Base-by-base conservation (phyloP, 2,888 invertebrate species). In the Drosophila planitibia region DNA sequence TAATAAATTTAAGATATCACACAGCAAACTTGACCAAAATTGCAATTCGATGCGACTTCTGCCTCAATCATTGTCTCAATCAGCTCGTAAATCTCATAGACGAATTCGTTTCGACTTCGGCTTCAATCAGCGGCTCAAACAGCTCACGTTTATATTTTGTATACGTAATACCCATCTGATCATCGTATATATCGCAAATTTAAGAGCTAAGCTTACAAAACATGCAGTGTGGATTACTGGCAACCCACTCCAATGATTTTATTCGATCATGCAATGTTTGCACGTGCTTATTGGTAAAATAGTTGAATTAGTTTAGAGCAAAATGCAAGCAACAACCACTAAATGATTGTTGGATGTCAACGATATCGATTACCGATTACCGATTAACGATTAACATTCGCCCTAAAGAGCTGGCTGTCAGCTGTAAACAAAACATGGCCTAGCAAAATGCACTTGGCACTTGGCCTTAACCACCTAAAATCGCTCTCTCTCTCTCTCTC, bases 1-100 rank as follows among this genome's bases (percentile, higher is more conserved):
- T 89, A 89, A 86, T 89, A 86, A 81, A 89, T 86, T 86, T 89
- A 85, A 85, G 85, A 81, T 74, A 47, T 47, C 47, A 22, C 22
- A 71, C 41, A 33, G 33, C 47, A 70, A 80, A 84, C 87, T 77
- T 82, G 85, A 69, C 72, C 79, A 53, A 84, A 84, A 79, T 77
- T 86, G 84, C 87, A 83, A 89, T 89, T 49, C 22, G 25, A 54
- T 35, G 33, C 10, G 33, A n/a, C 16, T 22, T 16, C 5, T 33
- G 33, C 10, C 22, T 54, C 22, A 33, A 54, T 54, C 53, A 35
- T 47, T 22, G 7, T 9, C 33, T 35, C 1, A 22, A 16, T 54
- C 30, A 28, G 16, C 49, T 51, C 10, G 49, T 19, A 28, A 28
- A 28, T 10, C 10, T 19, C 19, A 51, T 9, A 47, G 22, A 2